These are phyloP conservation scores for Steatornis caripensis DNA, from an alignment of 2,113 vertebrate genomes.

Conservation along the genomic window DNA sequence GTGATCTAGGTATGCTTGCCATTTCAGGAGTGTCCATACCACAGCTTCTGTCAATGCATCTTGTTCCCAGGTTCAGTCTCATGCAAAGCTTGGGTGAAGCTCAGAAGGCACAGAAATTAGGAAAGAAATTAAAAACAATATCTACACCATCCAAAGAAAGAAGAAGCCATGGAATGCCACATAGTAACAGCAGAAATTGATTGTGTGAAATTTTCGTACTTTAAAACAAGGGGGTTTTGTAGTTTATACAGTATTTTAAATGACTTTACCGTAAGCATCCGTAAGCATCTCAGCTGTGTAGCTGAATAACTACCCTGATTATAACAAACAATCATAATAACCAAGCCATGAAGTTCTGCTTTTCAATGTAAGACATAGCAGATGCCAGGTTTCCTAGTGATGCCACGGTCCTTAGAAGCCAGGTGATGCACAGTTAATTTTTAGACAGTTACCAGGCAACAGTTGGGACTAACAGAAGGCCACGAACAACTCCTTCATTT, in stretches of 20 bases:
- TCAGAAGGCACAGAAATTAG: neutral
- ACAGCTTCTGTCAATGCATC: neutral
- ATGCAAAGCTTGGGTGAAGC: neutral
- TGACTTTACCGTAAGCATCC: neutral
- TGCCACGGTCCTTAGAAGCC: conserved; percentile 11
- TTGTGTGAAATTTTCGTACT: neutral
- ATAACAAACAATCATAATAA: neutral
- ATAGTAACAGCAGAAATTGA: neutral
- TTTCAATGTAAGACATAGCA: neutral
- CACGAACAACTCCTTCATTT: neutral
- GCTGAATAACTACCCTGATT: neutral
- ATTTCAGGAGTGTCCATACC: neutral
- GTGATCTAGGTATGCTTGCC: neutral
- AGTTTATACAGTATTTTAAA: neutral
- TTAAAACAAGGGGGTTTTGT: neutral
- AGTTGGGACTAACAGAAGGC: conserved; percentile 34
- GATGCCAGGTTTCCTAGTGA: neutral
- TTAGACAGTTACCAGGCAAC: conserved; percentile 64
- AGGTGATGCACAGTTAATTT: conserved; percentile 46
- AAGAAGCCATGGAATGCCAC: neutral
- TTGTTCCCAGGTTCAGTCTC: neutral
- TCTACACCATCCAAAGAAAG: neutral
- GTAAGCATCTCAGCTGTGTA: neutral
- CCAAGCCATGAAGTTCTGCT: neutral
- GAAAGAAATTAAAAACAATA: neutral